Evolutionary conservation across 1,140 invertebrate species (phyloP), one percentile per base, ranked within the genome.

Genomic region (Monochamus saltuarius): DNA sequence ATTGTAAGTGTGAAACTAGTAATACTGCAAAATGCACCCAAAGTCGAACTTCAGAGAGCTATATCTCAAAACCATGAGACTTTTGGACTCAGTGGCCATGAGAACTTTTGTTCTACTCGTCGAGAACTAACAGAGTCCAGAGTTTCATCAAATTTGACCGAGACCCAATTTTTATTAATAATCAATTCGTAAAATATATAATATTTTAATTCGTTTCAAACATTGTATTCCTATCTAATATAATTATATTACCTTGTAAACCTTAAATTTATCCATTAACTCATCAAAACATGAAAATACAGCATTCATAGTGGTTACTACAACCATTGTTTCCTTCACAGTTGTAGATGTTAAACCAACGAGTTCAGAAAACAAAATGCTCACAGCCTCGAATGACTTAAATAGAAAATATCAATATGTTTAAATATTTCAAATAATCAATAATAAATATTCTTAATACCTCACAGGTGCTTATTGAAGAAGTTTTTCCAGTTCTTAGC

Each of bases 241-340:
- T 49, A 49, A 49, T 2, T 49, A n/a, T 34, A n/a, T 46, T 46
- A 91, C 91, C 82, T 94, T 94, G 68, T 92, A 92, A 10, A 92
- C 90, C 19, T 88, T 82, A 63, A 87, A 87, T 60, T 85, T 79
- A 68, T 91, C 90, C 65, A 91, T 85, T 2, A 92, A 78, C 9
- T 83, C 76, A 76, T 96, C 93, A 61, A 95, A 89, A 37, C 85
- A 85, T 0, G 89, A 89, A 72, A 91, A 95, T 0, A 92, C 86
- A 0, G 87, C 84, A 71, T 95, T 96, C 78, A 96, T 87, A 7
- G 87, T 89, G 8, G 84, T 83, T 0, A 94, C 91, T 0, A 91
- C 86, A 55, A 86, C 82, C 89, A 92, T 90, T 0, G 89, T 89
- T 58, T 87, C 87, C 56, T 88, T 84, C 1, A 89, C 82, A 0